phyloP scores from a whole-genome alignment of 2,113 vertebrate species.

The Crypturellus undulatus region DNA sequence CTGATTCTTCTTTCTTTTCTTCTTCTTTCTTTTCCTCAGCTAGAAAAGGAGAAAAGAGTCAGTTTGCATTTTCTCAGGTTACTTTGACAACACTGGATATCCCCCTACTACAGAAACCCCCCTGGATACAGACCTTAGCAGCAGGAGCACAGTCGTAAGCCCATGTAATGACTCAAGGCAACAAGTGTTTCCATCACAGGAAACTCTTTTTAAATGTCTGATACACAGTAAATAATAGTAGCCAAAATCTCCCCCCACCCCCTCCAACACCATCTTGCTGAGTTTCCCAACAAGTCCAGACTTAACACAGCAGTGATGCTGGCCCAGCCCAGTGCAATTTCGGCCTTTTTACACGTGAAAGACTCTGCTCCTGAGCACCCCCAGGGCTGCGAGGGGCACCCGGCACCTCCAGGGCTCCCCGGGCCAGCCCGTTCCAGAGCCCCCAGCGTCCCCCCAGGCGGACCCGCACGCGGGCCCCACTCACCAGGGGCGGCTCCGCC shows the following conservation, averaged over 20 bases:
- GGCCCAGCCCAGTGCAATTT: fast-evolving
- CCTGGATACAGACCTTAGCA: fast-evolving
- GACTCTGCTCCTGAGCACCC: fast-evolving
- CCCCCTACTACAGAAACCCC: fast-evolving
- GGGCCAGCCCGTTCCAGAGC: too few species aligned
- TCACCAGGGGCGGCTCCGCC: conserved; percentile 85
- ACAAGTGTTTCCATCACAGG: fast-evolving
- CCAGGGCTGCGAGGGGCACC: too few species aligned
- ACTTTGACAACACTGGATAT: fast-evolving
- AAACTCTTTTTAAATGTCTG: neutral
- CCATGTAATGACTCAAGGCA: fast-evolving
- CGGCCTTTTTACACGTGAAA: fast-evolving
- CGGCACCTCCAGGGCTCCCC: too few species aligned
- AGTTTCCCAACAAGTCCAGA: fast-evolving
- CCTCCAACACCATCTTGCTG: too few species aligned
- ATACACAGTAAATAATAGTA: neutral
- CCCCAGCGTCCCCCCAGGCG: too few species aligned
- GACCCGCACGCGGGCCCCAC: neutral
- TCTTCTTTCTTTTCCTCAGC: conserved; percentile 98
- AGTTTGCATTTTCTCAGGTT: neutral
- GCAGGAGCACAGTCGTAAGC: fast-evolving
- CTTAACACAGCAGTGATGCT: fast-evolving
- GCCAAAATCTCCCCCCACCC: neutral
- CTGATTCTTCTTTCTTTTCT: conserved; percentile 97
- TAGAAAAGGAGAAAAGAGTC: conserved; percentile 26